Conservation (phyloP, 2,797 vertebrate genomes). For the Pachyuromys duprasi region DNA sequence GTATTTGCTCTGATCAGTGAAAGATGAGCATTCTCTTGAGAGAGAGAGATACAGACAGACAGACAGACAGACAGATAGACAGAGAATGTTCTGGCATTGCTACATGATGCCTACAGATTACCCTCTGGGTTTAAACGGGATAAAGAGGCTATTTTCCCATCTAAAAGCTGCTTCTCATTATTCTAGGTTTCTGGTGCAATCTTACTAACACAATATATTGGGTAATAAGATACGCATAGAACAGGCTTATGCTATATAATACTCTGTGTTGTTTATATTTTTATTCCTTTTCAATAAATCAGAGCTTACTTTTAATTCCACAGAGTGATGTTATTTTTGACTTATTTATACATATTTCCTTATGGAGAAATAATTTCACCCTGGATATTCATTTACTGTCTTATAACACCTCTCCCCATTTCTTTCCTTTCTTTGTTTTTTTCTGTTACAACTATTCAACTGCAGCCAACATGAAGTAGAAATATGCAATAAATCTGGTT, state of each 20-base stretch:
- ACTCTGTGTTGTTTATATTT: constrained; percentile 45
- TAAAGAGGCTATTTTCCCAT: constrained; percentile 26
- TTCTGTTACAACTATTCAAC: background rate
- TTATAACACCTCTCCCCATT: background rate
- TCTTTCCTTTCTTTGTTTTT: background rate
- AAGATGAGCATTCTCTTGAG: too few species aligned
- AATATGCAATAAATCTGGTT: constrained; percentile 15
- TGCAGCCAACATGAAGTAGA: constrained; percentile 35
- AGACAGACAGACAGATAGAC: background rate
- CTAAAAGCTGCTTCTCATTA: constrained; percentile 67
- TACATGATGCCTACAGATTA: constrained; percentile 6
- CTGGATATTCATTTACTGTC: background rate
- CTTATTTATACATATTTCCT: constrained; percentile 58
- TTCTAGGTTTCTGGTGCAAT: constrained; percentile 39
- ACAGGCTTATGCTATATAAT: constrained; percentile 5
- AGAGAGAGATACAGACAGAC: background rate
- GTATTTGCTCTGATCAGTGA: constrained; percentile 22
- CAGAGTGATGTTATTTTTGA: constrained; percentile 52
- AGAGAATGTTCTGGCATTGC: background rate
- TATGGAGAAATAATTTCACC: constrained; percentile 48
- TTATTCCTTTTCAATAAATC: constrained; percentile 60
- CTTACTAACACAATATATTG: constrained; percentile 42
- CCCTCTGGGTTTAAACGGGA: constrained; percentile 45
- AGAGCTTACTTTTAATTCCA: constrained; percentile 64
- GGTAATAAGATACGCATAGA: constrained; percentile 49